phyloP scores from a whole-genome alignment of 2,113 vertebrate species.

The Gallinago jamesoni region DNA sequence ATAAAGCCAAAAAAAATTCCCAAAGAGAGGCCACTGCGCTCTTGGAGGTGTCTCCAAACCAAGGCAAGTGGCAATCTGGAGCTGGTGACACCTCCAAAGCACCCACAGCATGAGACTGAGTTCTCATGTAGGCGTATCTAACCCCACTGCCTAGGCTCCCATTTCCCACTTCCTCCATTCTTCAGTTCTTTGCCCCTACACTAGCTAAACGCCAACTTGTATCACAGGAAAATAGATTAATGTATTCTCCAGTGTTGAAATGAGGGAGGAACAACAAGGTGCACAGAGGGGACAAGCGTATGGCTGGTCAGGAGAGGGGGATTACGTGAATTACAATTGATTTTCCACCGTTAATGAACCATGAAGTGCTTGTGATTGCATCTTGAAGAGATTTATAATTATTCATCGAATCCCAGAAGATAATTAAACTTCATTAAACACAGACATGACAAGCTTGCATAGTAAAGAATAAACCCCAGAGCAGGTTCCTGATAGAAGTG shows the following conservation, averaged over 20 bases:
- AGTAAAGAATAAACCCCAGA: slow-evolving; percentile 56
- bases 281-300: slow-evolving; percentile 10
- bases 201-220: not conserved
- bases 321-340: slow-evolving; percentile 76
- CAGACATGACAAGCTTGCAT: slow-evolving; percentile 75
- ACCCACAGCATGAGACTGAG: not conserved
- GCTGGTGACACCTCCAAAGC: not conserved
- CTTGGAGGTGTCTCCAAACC: not conserved
- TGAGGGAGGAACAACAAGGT: not conserved
- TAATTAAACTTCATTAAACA: slow-evolving; percentile 82
- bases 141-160: not conserved
- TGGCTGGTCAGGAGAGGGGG: slow-evolving; percentile 65
- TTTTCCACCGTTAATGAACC: slow-evolving; percentile 77
- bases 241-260: not conserved
- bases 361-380: slow-evolving; percentile 78
- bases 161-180: not conserved
- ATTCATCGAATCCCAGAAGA: slow-evolving; percentile 79
- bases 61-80: not conserved
- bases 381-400: slow-evolving; percentile 83
- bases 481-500: slow-evolving; percentile 15
- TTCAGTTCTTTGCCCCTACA: not conserved
- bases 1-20: not conserved
- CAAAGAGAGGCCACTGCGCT: not conserved
- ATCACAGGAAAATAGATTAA: not conserved
- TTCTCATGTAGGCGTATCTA: not conserved